These are phyloP conservation scores for Lathamus discolor DNA, from an alignment of 2,113 vertebrate genomes.

Conservation along the genomic window DNA sequence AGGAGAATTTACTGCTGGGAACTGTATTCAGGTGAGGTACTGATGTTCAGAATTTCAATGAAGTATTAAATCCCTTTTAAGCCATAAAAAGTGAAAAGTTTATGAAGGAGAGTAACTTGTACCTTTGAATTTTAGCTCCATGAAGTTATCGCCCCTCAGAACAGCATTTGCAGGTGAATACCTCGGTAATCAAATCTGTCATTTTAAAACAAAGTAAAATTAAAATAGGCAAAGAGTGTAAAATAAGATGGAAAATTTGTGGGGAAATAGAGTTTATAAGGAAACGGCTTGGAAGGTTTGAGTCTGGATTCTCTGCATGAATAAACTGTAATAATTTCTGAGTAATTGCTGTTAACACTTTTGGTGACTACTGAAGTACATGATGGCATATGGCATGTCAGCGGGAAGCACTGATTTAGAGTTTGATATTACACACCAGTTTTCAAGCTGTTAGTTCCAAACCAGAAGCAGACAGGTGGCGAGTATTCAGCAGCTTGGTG, in stretches of 20 bases:
- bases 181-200: not conserved
- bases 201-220: not conserved
- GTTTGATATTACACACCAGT: not conserved
- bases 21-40: not conserved
- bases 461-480: conserved; percentile 38
- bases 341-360: conserved; percentile 31
- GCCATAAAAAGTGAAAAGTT: not conserved
- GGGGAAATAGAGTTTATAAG: not conserved
- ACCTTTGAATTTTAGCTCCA: not conserved
- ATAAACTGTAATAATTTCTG: conserved; percentile 35
- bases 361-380: not conserved
- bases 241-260: not conserved
- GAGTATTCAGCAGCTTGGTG: not conserved
- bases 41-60: not conserved
- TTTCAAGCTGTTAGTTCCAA: conserved; percentile 11
- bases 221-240: not conserved
- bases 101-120: not conserved
- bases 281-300: not conserved
- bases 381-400: conserved; percentile 13
- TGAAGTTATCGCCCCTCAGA: not conserved
- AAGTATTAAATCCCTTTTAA: conserved; percentile 22
- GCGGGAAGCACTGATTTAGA: not conserved
- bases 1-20: conserved; percentile 36
- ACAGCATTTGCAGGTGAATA: not conserved
- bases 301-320: conserved; percentile 19